Conservation (phyloP, 2,113 vertebrate species). For the Motacilla tschutschensis region DNA sequence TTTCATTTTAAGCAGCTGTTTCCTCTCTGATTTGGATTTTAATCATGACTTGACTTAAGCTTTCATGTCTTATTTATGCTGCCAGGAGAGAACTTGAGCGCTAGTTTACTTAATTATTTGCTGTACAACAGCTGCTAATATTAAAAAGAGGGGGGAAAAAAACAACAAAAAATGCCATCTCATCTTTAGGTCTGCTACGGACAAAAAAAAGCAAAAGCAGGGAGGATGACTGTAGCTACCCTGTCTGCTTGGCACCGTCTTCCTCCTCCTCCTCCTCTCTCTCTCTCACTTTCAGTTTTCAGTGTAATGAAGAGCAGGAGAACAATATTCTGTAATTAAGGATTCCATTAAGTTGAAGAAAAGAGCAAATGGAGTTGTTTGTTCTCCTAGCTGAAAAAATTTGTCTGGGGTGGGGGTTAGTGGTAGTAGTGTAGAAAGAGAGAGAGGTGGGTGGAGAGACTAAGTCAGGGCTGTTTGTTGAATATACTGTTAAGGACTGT, state of each 20-base stretch:
- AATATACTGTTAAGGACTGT: conserved; percentile 89
- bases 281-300: conserved; percentile 74
- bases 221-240: conserved; percentile 70
- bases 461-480: conserved; percentile 92
- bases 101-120: conserved; percentile 75
- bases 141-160: neutral
- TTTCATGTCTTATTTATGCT: conserved; percentile 64
- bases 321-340: conserved; percentile 99
- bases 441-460: conserved; percentile 86
- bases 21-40: conserved; percentile 61
- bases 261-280: conserved; percentile 55
- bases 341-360: conserved; percentile 98
- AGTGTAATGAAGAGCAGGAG: conserved; percentile 90
- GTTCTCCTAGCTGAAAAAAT: conserved; percentile 88
- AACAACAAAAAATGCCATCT: conserved; percentile 69
- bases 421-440: conserved; percentile 72
- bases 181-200: conserved; percentile 67
- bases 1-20: conserved; percentile 30
- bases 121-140: conserved; percentile 72
- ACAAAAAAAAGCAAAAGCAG: conserved; percentile 66
- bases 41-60: conserved; percentile 64
- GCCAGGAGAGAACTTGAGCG: conserved; percentile 66
- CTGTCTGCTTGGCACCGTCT: conserved; percentile 72
- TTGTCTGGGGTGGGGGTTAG: conserved; percentile 76
- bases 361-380: conserved; percentile 99